Conservation (phyloP, 2,888 invertebrate species). For the Timema cristinae region DNA sequence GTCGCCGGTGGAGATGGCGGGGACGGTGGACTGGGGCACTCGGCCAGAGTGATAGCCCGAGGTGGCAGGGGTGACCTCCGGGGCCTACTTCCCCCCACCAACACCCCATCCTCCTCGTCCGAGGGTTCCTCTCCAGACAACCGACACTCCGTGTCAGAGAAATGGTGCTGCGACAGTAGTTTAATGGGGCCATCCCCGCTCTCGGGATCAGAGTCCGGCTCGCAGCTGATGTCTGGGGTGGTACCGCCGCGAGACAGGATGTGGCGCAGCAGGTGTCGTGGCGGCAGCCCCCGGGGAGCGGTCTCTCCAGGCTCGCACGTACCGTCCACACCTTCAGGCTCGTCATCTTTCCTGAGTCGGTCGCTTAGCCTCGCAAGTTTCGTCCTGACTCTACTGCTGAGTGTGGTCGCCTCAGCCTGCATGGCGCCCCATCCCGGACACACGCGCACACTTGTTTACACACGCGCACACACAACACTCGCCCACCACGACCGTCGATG, state of each 20-base stretch:
- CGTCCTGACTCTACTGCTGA: constrained; percentile 31
- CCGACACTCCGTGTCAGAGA: constrained; percentile 17
- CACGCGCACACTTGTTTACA: not conserved
- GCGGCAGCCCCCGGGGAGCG: constrained; percentile 20
- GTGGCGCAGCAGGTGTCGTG: constrained; percentile 31
- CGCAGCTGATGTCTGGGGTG: constrained; percentile 27
- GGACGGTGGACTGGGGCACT: constrained; percentile 20
- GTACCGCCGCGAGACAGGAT: constrained; percentile 28
- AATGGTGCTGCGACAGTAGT: no score
- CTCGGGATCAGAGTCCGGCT: constrained; percentile 32
- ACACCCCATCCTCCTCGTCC: constrained; percentile 24
- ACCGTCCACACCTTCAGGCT: constrained; percentile 17
- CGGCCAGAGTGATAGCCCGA: constrained; percentile 23
- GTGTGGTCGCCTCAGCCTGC: constrained; percentile 29
- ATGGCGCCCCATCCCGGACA: constrained; percentile 15
- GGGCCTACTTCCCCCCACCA: constrained; percentile 9
- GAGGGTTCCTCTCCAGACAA: constrained; percentile 22
- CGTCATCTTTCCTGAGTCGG: constrained; percentile 30
- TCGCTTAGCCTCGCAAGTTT: constrained; percentile 31
- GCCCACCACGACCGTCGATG: no score
- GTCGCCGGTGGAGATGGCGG: constrained; percentile 18
- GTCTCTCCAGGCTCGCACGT: no score
- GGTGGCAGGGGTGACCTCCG: constrained; percentile 19
- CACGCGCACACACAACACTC: not conserved
- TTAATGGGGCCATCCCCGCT: no score